Evolutionary conservation across 2,888 invertebrate species (phyloP), one percentile per base, ranked within the genome.

Genomic region (Ditula angustiorana): DNA sequence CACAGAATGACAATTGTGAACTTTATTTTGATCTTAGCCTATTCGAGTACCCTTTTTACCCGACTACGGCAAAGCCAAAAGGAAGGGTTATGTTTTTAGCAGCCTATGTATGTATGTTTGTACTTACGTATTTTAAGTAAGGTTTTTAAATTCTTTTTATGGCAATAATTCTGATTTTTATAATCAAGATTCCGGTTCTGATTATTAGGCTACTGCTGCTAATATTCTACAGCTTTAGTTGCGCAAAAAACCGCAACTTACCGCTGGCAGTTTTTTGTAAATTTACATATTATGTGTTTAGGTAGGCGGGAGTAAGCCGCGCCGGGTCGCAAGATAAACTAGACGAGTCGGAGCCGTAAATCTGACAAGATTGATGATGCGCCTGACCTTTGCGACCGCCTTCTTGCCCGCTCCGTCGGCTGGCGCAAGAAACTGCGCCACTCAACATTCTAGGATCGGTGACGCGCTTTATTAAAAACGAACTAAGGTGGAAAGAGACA

Each of bases 321-420:
- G 71, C 73, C 71, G 78, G 81, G 72, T 77, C 75, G 70, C 67
- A 79, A 86, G 85, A 86, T 87, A 86, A 85, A 84, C 82, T 79
- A 75, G 71, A 74, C 75, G 77, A 75, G 76, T 70, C 71, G 68
- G 68, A 71, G 77, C 77, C 85, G 83, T 85, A 87, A 88, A 88
- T 88, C 89, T 83, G 85, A 78, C 84, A 85, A 87, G 88, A 89
- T 87, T 84, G 82, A 89, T 88, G 86, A 75, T 73, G 74, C 73
- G 67, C 71, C 75, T 81, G 81, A 83, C 82, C 88, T 80, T 76
- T 72, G 73, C 77, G 74, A 76, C 41, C 71, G 61, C 72, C 70
- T 76, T 74, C 71, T 67, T 57, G 61, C 69, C 72, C 72, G 77
- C 75, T 70, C 72, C 77, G 71, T 71, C 61, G 63, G 60, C 41